Base-by-base conservation (phyloP, 2,797 vertebrate genomes). In the Gobionotothen gibberifrons region DNA sequence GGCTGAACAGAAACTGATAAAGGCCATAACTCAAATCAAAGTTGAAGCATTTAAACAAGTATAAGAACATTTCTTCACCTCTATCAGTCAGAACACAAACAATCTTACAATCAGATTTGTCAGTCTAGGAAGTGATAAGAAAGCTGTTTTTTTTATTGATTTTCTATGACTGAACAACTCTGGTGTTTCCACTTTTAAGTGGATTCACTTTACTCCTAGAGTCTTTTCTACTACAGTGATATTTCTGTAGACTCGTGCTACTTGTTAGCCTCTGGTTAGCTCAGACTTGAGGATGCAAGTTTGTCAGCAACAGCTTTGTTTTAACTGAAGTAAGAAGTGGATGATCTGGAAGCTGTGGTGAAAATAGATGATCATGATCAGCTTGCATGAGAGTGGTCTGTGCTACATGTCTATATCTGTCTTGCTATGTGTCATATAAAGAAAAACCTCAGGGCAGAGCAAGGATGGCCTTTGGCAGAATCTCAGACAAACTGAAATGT, bases 391-490 rank as follows among this genome's bases (percentile, higher is more conserved):
- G 74, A 72, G 57, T 47, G 49, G 17, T 69, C 69, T 68, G 70
- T 70, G 62, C 79, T 70, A 67, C 77, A 53, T 32, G 60, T 82
- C 76, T 60, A n/a, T 43, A 77, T 60, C 82, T 60, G 77, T 83
- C 65, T 77, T 65, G 65, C 57, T 46, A 47, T 65, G 51, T 75
- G 78, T 82, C 26, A 8, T 59, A 39, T 51, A 15, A 21, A 22
- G 44, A 29, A 39, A 67, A 75, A 29, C 22, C 85, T 85, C 84
- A 88, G 87, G 88, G 78, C 79, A 83, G 83, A 89, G 80, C 54
- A 3, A 69, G 63, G 70, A 72, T 72, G 73, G 65, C 72, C 69
- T 66, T 53, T 55, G 62, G 65, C 75, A 67, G 53, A 82, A 42
- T 43, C 63, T 66, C 36, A 74, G 47, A 81, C 55, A 57, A 74